Evolutionary conservation across 1,140 invertebrate genomes (phyloP), one percentile per base, ranked within the genome.

Genomic region (Bombus soroeensis): DNA sequence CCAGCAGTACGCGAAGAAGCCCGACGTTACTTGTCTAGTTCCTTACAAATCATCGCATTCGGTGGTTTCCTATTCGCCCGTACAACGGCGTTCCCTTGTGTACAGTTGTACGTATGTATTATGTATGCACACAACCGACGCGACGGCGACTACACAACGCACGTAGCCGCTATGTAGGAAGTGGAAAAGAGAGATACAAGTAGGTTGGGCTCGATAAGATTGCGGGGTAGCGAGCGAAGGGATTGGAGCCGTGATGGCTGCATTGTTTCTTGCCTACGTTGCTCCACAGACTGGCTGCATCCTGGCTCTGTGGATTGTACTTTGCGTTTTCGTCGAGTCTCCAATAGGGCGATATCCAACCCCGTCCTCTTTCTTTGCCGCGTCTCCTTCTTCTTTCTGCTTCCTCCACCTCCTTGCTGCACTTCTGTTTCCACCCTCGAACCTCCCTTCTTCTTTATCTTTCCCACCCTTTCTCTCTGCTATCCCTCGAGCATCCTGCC

Each of bases 201-300:
- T 81, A 64, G 47, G 77, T 71, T 71, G 53, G 47, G 83, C 83
- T 89, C 90, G 89, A 91, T 89, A 89, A 89, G 89, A 85, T 88
- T 88, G 81, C 86, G 83, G 83, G 77, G 85, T 82, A 82, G 83
- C 79, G 68, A 85, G 83, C 75, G 87, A 85, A 86, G 64, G 76
- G 88, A 86, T 89, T 90, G 89, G 84, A 75, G 88, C 87, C 80
- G 86, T 90, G 91, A 93, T 91, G 90, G 91, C 91, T 92, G 92
- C 90, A 94, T 94, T 94, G 93, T 93, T 93, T 94, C 91, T 93
- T 93, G 93, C 90, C 91, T 90, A 94, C 89, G 93, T 92, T 92
- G 93, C 92, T 90, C 86, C 75, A 77, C 89, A 87, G 81, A 91
- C 87, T 90, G 86, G 88, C 86, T 93, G 86, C 89, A 91, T 91